A percentile compares a stretch with the other conserved stretches of the same genome.
phyloP scores from a whole-genome alignment of 1,140 invertebrate genomes.

The Drosophila yakuba region DNA sequence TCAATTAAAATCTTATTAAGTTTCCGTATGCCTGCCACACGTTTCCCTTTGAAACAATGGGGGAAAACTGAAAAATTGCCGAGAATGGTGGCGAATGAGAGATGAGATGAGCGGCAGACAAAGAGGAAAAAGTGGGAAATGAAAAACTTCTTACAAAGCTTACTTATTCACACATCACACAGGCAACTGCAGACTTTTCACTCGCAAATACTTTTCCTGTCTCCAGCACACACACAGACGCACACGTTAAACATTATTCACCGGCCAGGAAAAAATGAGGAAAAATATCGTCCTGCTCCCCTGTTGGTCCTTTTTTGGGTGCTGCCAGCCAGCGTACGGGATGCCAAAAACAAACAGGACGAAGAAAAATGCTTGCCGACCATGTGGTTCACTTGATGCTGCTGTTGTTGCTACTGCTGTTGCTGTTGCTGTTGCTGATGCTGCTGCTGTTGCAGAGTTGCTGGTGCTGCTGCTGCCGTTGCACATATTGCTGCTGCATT shows the following conservation, averaged over 20 bases:
- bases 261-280: conserved; percentile 46
- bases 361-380: conserved; percentile 48
- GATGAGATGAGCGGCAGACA: conserved; percentile 24
- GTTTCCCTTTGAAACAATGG: conserved; percentile 41
- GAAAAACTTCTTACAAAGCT: conserved; percentile 62
- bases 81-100: conserved; percentile 25
- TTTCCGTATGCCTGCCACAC: conserved; percentile 47
- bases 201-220: conserved; percentile 56
- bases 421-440: neutral
- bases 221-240: conserved; percentile 3
- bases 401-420: conserved; percentile 7
- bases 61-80: conserved; percentile 38
- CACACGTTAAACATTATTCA: conserved; percentile 49
- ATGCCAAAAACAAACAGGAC: conserved; percentile 45
- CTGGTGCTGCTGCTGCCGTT: conserved; percentile 46
- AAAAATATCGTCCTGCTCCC: conserved; percentile 38
- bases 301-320: conserved; percentile 60
- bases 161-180: conserved; percentile 71
- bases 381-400: conserved; percentile 47
- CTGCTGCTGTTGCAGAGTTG: conserved; percentile 31
- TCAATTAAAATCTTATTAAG: conserved; percentile 84
- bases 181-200: conserved; percentile 26
- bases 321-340: conserved; percentile 15
- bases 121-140: conserved; percentile 23
- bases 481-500: conserved; percentile 80